These are phyloP conservation scores for Tragelaphus buxtoni DNA, from an alignment of 2,113 vertebrate species.

Conservation along the genomic window DNA sequence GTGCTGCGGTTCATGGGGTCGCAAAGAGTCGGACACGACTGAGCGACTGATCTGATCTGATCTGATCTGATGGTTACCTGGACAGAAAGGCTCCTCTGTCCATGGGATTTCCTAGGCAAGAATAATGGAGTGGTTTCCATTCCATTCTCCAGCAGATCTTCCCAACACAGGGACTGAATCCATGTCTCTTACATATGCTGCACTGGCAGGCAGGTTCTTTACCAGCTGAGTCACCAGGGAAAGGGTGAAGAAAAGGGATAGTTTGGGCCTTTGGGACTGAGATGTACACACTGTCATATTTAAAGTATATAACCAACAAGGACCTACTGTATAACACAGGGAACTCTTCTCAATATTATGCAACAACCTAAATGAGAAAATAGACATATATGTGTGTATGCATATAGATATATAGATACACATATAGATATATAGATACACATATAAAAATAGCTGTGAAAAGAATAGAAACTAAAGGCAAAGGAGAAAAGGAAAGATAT, in stretches of 20 bases:
- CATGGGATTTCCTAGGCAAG: not conserved
- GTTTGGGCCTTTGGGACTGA: not conserved
- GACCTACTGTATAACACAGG: not conserved
- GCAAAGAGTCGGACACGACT: too few relatives aligned
- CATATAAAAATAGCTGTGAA: not conserved
- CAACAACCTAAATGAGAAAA: not conserved
- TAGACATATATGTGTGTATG: not conserved
- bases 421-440: not conserved
- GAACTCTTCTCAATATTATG: not conserved
- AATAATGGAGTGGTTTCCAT: not conserved
- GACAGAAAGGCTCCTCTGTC: not conserved
- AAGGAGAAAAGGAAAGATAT: not conserved
- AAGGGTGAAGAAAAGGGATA: not conserved
- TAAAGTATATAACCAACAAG: not conserved
- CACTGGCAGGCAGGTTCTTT: not conserved
- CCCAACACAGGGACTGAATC: not conserved
- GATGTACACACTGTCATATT: not conserved
- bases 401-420: not conserved
- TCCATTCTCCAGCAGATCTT: not conserved
- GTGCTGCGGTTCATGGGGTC: too few relatives aligned
- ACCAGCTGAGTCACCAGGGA: not conserved
- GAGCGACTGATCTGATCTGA: too few relatives aligned
- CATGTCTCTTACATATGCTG: not conserved
- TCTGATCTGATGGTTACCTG: not conserved
- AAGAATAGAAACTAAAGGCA: not conserved